Evolutionary conservation across 1,140 invertebrate species (phyloP).

Genomic region (Maniola jurtina): DNA sequence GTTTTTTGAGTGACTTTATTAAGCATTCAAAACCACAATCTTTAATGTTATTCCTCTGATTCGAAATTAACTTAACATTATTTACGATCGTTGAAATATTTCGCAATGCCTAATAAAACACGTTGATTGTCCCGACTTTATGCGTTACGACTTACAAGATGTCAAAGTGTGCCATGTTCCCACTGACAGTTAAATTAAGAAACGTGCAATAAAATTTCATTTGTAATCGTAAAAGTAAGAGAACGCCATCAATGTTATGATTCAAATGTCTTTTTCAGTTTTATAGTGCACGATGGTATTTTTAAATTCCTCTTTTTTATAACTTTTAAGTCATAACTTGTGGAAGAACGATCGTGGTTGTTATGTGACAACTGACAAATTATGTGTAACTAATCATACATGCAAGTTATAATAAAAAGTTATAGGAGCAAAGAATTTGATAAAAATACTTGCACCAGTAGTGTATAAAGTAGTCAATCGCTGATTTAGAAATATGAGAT

Average conservation of each 20-base stretch:
- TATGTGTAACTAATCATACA: background rate
- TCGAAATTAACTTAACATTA: conserved; percentile 6
- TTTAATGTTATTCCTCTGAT: conserved; percentile 10
- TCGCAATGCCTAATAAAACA: conserved; percentile 21
- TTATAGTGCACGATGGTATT: conserved; percentile 49
- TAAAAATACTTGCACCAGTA: too few species aligned
- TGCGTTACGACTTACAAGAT: conserved; percentile 26
- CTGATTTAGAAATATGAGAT: too few species aligned
- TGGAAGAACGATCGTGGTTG: conserved; percentile 37
- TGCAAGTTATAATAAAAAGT: too few species aligned
- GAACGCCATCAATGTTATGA: conserved; percentile 58
- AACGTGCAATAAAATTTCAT: conserved; percentile 54
- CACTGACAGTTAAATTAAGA: conserved; percentile 50
- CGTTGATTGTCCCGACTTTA: conserved; percentile 25
- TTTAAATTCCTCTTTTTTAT: conserved; percentile 10
- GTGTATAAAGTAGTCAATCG: too few species aligned
- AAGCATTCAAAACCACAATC: background rate
- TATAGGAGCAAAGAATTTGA: too few species aligned
- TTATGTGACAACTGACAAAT: background rate
- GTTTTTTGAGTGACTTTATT: background rate
- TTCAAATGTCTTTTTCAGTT: conserved; percentile 43
- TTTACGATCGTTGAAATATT: conserved; percentile 22
- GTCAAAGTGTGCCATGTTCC: conserved; percentile 41
- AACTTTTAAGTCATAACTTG: conserved; percentile 27
- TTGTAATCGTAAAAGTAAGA: conserved; percentile 52